Base-by-base conservation (phyloP, 64 coral and sea anemone genomes). In the Catalaphyllia jardinei region DNA sequence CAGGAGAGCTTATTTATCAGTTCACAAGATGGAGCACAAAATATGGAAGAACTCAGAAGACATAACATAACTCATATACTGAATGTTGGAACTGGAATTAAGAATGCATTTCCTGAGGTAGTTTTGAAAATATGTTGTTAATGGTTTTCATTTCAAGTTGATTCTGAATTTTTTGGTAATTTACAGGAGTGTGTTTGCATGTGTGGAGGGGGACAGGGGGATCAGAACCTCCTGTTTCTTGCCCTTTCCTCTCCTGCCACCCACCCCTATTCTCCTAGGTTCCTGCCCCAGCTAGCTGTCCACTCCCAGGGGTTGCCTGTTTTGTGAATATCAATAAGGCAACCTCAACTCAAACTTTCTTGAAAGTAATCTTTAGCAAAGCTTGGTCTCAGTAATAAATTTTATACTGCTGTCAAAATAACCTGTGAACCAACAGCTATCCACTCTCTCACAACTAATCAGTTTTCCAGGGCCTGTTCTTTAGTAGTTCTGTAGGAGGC, bases 21-120 rank as follows among this genome's bases (percentile, higher is more conserved):
- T 74, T 99, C 97, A 42, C 94, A 99, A 76, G 91, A 88, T 88
- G 97, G 97, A 39, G 97, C 97, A 71, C 54, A 87, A 49, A 95
- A 95, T 29, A 71, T 77, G 29, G 82, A 95, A 15, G 97, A 95
- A 80, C 93, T 99, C 24, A 57, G 16, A 18, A 73, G 83, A 4
- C 52, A 93, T 29, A 75, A 93, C 27, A 93, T 99, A 78, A 93
- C 94, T 84, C 94, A 99, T 62, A 95, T 99, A 71, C 73, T 99
- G 73, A 99, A 95, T 88, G 97, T 99, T 13, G 94, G 94, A 71
- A 86, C 88, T 74, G 97, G 97, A 16, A 81, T 99, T 20, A 55
- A 57, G 46, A 99, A 99, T 92, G 88, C 94, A 50, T 95, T 89
- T 95, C 91, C 91, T 11, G 57, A 89, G 91, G 97, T 93, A 79